A percentile compares a stretch with the other conserved stretches of the same genome.
Conservation (phyloP, 2,888 invertebrate species). For the Eubasilissa splendida region DNA sequence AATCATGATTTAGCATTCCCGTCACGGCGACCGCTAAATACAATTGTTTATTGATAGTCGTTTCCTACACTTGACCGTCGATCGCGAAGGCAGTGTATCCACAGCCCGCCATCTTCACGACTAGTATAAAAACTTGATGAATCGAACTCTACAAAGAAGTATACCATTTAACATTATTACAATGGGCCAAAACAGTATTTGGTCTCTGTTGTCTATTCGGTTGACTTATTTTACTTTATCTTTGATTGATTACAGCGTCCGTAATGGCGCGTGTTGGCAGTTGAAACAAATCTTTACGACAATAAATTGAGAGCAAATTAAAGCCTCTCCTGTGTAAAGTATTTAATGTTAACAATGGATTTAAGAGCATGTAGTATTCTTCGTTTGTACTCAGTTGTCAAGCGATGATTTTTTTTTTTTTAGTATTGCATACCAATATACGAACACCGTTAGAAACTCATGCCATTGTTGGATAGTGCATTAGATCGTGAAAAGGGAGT, state of each 20-base stretch:
- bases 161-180: too few species aligned
- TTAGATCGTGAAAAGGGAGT: conserved; percentile 19
- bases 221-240: too few species aligned
- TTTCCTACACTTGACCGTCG: conserved; percentile 3
- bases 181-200: too few species aligned
- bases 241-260: too few species aligned
- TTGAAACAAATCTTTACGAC: too few species aligned
- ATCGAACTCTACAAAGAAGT: background rate
- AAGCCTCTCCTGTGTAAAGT: too few species aligned
- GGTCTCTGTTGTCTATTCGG: too few species aligned
- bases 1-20: conserved; percentile 12
- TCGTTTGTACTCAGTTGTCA: background rate
- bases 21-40: conserved; percentile 4
- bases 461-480: conserved; percentile 11
- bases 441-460: background rate
- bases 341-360: too few species aligned
- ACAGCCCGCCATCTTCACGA: background rate
- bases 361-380: too few species aligned
- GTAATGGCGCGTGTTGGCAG: too few species aligned
- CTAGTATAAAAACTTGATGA: background rate
- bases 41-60: conserved; percentile 25
- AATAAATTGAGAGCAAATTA: too few species aligned
- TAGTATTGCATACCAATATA: background rate
- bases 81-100: background rate
- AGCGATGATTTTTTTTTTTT: background rate